phyloP scores from a whole-genome alignment of 2,888 invertebrate species.

The Eupithecia subumbrata region DNA sequence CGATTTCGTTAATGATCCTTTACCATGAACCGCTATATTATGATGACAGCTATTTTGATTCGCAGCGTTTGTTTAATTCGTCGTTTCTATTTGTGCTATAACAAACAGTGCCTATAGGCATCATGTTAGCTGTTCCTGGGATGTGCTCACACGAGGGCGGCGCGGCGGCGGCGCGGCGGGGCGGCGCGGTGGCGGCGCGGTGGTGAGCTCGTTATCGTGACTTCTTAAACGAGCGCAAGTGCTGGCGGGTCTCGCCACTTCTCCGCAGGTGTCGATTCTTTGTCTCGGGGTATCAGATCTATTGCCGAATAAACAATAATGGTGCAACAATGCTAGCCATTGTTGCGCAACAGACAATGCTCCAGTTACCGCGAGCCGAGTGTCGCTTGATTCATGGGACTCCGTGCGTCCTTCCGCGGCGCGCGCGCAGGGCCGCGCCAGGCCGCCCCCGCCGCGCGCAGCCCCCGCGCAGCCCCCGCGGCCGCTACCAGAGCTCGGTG shows the following conservation, averaged over 20 bases:
- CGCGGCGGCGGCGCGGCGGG: background rate
- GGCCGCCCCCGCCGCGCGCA: background rate
- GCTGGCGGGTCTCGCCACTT: slow-evolving; percentile 7
- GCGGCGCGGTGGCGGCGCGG: background rate
- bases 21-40: background rate
- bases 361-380: slow-evolving; percentile 40
- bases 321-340: slow-evolving; percentile 35
- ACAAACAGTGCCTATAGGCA: no score
- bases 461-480: no score
- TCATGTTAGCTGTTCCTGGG: background rate
- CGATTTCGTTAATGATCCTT: background rate
- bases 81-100: background rate
- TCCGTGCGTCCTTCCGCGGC: slow-evolving; percentile 52
- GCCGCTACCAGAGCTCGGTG: no score
- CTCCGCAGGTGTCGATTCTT: slow-evolving; percentile 19
- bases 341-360: slow-evolving; percentile 49
- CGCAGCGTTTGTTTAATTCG: background rate
- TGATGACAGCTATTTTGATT: no score
- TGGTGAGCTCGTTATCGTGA: background rate
- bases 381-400: slow-evolving; percentile 71
- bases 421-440: background rate
- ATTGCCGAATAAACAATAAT: slow-evolving; percentile 41
- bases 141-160: background rate
- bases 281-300: slow-evolving; percentile 35
- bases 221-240: background rate